Evolutionary conservation across 1,140 invertebrate genomes (phyloP).

Genomic region (Latrodectus geometricus): DNA sequence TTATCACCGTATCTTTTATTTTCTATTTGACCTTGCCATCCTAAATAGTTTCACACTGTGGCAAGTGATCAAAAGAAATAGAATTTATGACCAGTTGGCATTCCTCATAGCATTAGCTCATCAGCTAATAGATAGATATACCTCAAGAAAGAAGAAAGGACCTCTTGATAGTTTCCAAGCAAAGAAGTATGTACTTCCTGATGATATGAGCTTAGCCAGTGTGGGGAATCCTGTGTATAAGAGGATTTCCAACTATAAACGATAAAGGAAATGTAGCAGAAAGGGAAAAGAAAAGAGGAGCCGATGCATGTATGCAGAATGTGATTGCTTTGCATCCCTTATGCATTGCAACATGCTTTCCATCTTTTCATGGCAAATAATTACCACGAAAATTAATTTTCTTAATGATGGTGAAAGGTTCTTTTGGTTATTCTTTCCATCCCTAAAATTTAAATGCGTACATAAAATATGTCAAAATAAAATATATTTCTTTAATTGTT

Average conservation of each 20-base stretch:
- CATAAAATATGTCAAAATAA: constrained; percentile 4
- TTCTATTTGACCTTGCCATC: no score
- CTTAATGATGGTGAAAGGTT: constrained; percentile 6
- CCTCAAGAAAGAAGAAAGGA: no score
- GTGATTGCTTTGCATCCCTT: constrained; percentile 1
- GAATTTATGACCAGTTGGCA: no score
- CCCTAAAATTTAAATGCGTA: constrained; percentile 5
- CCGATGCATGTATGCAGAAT: background rate
- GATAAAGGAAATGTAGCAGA: constrained; percentile 13
- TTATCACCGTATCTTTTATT: no score
- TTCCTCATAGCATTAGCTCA: no score
- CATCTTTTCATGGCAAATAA: constrained; percentile 6
- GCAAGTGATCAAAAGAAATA: no score
- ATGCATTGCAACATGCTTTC: constrained; percentile 1
- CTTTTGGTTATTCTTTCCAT: background rate
- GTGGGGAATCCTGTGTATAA: constrained; percentile 1
- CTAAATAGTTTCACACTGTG: no score
- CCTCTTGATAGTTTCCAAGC: constrained; percentile 3
- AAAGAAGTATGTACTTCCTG: constrained; percentile 2
- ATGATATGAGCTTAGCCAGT: constrained; percentile 15
- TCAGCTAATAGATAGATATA: no score
- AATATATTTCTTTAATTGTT: constrained; percentile 2
- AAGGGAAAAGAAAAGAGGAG: constrained; percentile 4
- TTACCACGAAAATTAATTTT: constrained; percentile 10
- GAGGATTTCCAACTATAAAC: constrained; percentile 2